Conservation (phyloP, 1,140 invertebrate species). For the Tribolium madens region DNA sequence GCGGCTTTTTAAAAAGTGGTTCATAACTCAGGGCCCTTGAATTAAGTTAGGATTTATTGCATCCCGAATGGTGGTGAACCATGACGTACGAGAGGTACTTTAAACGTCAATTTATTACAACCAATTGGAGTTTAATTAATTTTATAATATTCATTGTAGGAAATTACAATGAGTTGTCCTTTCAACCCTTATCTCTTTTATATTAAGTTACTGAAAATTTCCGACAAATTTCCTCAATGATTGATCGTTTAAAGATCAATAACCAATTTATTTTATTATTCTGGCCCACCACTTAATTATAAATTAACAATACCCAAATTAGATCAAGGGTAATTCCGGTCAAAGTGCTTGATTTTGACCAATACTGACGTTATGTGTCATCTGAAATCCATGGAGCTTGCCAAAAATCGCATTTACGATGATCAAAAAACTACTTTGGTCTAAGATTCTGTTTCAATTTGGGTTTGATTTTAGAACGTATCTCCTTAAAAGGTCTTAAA, state of each 20-base stretch:
- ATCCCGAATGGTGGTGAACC: background rate
- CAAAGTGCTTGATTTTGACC: too few species aligned
- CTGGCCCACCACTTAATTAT: background rate
- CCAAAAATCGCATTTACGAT: background rate
- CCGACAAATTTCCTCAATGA: constrained; percentile 11
- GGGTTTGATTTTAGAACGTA: too few species aligned
- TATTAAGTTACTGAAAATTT: constrained; percentile 27
- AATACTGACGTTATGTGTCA: background rate
- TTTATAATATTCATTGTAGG: constrained; percentile 31
- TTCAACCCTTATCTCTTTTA: constrained; percentile 29
- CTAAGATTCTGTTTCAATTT: too few species aligned
- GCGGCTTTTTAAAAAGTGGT: background rate
- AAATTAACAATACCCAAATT: constrained; percentile 23
- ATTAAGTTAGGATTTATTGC: background rate
- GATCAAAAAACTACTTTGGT: too few species aligned
- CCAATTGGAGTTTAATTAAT: constrained; percentile 33
- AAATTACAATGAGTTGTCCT: constrained; percentile 29
- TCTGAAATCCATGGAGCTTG: background rate
- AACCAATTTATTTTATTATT: constrained; percentile 36
- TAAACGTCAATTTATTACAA: background rate
- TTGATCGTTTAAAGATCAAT: constrained; percentile 37
- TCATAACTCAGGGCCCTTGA: too few species aligned
- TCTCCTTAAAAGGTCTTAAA: too few species aligned
- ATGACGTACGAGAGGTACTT: background rate
- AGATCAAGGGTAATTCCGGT: background rate